Base-by-base conservation (phyloP, 2,888 invertebrate genomes). In the Ashinkailepas kermadecensis region DNA sequence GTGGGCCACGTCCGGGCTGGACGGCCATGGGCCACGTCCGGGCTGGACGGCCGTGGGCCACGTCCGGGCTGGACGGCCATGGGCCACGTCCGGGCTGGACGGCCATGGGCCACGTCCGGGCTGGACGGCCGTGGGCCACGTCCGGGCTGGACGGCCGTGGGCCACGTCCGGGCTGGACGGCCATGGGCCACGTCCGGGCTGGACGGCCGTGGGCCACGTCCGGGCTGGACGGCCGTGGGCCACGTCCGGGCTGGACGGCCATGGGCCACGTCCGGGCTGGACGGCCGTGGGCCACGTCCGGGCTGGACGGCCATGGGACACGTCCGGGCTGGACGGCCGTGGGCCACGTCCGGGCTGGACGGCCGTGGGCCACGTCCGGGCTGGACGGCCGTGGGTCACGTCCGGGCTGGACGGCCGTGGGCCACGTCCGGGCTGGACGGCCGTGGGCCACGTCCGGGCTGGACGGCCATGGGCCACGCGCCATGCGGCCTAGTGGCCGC, bases 41-140 rank as follows among this genome's bases (percentile, higher is more conserved):
- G 15, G 70, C 70, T 70, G 70, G 70, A 25, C 13, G n/a, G n/a
- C n/a, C n/a, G n/a, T n/a, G n/a, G n/a, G n/a, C n/a, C n/a, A n/a
- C n/a, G n/a, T n/a, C n/a, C n/a, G n/a, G n/a, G n/a, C 88, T 93
- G 15, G 90, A 91, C 88, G 93, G 93, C 88, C 86, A 84, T 67
- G 39, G 13, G 39, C 39, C 39, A 39, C 39, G 25, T 6, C 39
- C 12, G 13, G 15, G 70, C 70, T 70, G 70, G 70, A 25, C 13
- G n/a, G n/a, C n/a, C n/a, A n/a, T n/a, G n/a, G n/a, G n/a, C n/a
- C n/a, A n/a, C n/a, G n/a, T n/a, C n/a, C n/a, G n/a, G n/a, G n/a
- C 88, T 93, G 15, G 90, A 91, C 88, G 93, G 93, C 88, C 86
- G 84, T 67, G 39, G 13, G 39, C 39, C 39, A 39, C 39, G 25